Conservation (phyloP, 2,888 invertebrate species). For the Sycophila texana region DNA sequence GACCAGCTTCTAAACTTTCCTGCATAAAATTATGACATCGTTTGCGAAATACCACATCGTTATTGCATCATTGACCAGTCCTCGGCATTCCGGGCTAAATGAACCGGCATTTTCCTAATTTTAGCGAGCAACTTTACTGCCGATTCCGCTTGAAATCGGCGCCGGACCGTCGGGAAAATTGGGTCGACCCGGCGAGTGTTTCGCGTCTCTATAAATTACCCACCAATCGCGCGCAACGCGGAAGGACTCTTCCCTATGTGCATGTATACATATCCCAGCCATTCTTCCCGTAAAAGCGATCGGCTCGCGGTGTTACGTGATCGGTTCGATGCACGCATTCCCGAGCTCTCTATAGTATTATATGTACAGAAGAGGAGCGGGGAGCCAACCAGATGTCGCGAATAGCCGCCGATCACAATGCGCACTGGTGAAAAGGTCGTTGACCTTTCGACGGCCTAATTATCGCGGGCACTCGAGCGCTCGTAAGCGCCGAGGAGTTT, state of each 20-base stretch:
- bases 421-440: conserved; percentile 38
- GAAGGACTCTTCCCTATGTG: conserved; percentile 24
- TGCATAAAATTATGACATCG: conserved; percentile 42
- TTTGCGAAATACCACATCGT: conserved; percentile 11
- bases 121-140: neutral
- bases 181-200: conserved; percentile 15
- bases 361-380: neutral
- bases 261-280: neutral
- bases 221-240: neutral
- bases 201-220: neutral
- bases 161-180: neutral
- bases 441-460: conserved; percentile 48
- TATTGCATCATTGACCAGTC: conserved; percentile 26
- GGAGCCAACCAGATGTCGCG: conserved; percentile 45
- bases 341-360: neutral
- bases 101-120: neutral
- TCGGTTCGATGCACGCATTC: conserved; percentile 8
- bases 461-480: conserved; percentile 32
- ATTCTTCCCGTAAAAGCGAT: conserved; percentile 44
- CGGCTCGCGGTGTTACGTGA: conserved; percentile 33
- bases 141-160: neutral
- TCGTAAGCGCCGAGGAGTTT: neutral
- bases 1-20: conserved; percentile 13
- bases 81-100: conserved; percentile 12
- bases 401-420: conserved; percentile 20